Evolutionary conservation across 2,888 invertebrate genomes (phyloP).

Genomic region (Eucriotettix oculatus): DNA sequence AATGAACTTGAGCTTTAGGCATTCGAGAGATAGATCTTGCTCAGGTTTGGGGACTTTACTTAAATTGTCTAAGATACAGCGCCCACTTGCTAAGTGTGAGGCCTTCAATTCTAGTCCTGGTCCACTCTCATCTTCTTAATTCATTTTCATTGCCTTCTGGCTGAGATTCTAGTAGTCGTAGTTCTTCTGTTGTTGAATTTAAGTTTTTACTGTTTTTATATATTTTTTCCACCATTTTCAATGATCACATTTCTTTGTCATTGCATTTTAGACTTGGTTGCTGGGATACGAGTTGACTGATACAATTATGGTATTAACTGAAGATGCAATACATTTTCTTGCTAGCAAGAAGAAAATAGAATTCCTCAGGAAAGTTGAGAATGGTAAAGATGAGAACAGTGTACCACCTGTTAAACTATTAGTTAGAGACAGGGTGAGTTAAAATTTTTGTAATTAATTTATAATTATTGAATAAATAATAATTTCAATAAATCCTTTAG

Average conservation of each 20-base stretch:
- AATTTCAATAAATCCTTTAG: constrained; percentile 25
- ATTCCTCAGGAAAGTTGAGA: constrained; percentile 80
- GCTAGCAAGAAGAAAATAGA: constrained; percentile 98
- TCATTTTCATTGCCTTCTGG: too few species aligned
- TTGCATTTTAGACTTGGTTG: constrained; percentile 69
- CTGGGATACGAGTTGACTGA: constrained; percentile 94
- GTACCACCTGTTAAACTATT: constrained; percentile 74
- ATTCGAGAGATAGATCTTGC: too few species aligned
- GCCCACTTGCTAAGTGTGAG: too few species aligned
- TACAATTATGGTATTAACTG: constrained; percentile 81
- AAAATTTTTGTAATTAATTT: background rate
- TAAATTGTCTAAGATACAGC: too few species aligned
- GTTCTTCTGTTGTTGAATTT: too few species aligned
- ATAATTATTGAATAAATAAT: background rate
- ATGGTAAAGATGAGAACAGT: constrained; percentile 63
- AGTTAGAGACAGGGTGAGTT: constrained; percentile 72
- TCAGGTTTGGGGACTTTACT: too few species aligned
- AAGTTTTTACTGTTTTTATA: too few species aligned
- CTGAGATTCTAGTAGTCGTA: too few species aligned
- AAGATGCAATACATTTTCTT: constrained; percentile 71
- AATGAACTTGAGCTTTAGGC: too few species aligned
- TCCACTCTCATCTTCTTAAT: too few species aligned
- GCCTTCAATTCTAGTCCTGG: too few species aligned
- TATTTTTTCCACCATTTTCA: background rate
- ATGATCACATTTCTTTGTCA: background rate